Base-by-base conservation (phyloP, 2,113 vertebrate genomes). In the Apodemus sylvaticus region DNA sequence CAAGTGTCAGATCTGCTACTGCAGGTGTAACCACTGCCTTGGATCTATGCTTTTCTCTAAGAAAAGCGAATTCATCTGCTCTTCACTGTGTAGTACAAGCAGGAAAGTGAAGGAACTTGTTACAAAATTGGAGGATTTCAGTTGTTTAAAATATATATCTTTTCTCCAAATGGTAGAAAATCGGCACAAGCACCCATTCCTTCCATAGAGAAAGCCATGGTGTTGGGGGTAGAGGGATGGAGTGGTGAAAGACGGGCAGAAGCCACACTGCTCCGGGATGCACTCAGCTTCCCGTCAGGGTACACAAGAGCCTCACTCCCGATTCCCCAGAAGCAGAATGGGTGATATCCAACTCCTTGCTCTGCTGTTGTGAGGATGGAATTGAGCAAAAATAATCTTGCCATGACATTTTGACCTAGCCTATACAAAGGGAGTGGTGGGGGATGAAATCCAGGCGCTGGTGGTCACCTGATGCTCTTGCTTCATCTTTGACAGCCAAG, bases 371-470 rank as follows among this genome's bases (percentile, higher is more conserved):
- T 81, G 81, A 95, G 94, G 94, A 94, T 86, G 58, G 62, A 68
- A 94, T 87, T 87, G 81, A 93, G 66, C 34, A 42, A 81, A 81
- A 95, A 92, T 85, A 90, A 88, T 92, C 79, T 95, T 95, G 73
- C 70, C 58, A 87, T 77, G 92, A 85, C 64, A 95, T 85, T 71
- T 95, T 92, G 82, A 97, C 93, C 79, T 85, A 88, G 45, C 87
- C 45, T 39, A 71, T 96, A 89, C 90, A 64, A 82, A 92, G 66
- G n/a, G 74, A 8, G 60, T 34, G 73, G 81, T 82, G 87, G 96
- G n/a, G 6, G 1, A 70, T 62, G 89, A 92, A 53, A 96, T 92
- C 94, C 95, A 97, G 96, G 91, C 96, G 86, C n/a, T 89, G 86
- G 74, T 0, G 12, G 51, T 42, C 71, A 5, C 74, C 77, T n/a